Evolutionary conservation across 2,113 vertebrate species (phyloP).

Genomic region (Periophthalmus modestus): DNA sequence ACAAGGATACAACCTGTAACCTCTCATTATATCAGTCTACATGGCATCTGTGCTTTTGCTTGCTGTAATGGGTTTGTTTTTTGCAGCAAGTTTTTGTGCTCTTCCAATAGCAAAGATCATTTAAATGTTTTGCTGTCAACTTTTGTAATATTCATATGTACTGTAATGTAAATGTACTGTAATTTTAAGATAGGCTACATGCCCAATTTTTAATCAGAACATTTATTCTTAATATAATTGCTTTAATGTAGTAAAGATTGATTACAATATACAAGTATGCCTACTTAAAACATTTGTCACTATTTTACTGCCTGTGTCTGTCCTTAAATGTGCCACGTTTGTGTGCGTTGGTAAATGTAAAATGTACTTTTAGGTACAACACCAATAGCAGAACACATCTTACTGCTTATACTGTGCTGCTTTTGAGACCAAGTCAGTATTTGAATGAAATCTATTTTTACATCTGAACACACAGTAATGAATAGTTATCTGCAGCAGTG

Average conservation of each 20-base stretch:
- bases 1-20: slow-evolving; percentile 52
- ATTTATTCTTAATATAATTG: background rate
- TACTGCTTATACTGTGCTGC: background rate
- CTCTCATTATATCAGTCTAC: slow-evolving; percentile 40
- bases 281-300: background rate
- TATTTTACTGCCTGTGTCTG: background rate
- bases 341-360: background rate
- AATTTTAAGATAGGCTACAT: background rate
- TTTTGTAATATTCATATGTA: background rate
- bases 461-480: background rate
- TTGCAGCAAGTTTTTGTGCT: background rate
- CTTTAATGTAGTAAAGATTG: background rate
- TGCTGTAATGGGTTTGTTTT: slow-evolving; percentile 58
- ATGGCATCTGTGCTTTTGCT: slow-evolving; percentile 56
- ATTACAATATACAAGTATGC: background rate
- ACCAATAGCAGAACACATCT: slow-evolving; percentile 1
- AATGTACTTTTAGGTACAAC: background rate
- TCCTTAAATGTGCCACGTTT: background rate
- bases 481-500: background rate
- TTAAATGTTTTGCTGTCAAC: slow-evolving; percentile 7
- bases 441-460: slow-evolving; percentile 16
- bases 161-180: slow-evolving; percentile 3
- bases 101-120: background rate
- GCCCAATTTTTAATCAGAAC: background rate
- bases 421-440: slow-evolving; percentile 45